Evolutionary conservation across 2,888 invertebrate genomes (phyloP).

Genomic region (Drosophila koepferae): DNA sequence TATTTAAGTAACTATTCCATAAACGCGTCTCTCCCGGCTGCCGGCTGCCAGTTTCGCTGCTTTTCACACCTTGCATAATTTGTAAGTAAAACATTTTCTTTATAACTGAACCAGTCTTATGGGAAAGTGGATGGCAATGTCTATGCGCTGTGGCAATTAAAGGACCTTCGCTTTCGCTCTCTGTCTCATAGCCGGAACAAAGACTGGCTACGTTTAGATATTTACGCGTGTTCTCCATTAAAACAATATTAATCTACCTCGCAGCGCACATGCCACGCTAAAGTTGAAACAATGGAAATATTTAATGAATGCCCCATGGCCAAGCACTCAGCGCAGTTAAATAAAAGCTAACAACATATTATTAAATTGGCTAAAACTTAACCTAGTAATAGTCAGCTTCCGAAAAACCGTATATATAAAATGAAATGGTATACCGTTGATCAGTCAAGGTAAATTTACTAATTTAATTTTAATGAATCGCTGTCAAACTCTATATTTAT

Average conservation of each 20-base stretch:
- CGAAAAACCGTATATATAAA: not conserved
- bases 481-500: not conserved
- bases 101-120: slow-evolving; percentile 22
- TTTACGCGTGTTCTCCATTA: slow-evolving; percentile 72
- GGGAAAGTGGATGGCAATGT: slow-evolving; percentile 55
- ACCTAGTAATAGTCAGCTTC: not conserved
- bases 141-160: slow-evolving; percentile 55
- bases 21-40: slow-evolving; percentile 19
- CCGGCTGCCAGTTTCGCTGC: slow-evolving; percentile 27
- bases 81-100: slow-evolving; percentile 57
- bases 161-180: slow-evolving; percentile 27
- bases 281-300: slow-evolving; percentile 57
- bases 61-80: slow-evolving; percentile 58
- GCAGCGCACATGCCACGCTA: slow-evolving; percentile 43
- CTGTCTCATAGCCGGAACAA: slow-evolving; percentile 14
- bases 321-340: slow-evolving; percentile 15
- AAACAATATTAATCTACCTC: slow-evolving; percentile 61
- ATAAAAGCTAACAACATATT: slow-evolving; percentile 2
- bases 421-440: not conserved
- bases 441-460: not conserved
- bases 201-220: slow-evolving; percentile 35
- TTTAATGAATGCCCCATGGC: slow-evolving; percentile 56
- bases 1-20: slow-evolving; percentile 47
- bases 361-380: not conserved
- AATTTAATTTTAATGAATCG: not conserved